A percentile compares a stretch with the other conserved stretches of the same genome.
phyloP scores from a whole-genome alignment of 2,113 vertebrate genomes.

The Mobula birostris region DNA sequence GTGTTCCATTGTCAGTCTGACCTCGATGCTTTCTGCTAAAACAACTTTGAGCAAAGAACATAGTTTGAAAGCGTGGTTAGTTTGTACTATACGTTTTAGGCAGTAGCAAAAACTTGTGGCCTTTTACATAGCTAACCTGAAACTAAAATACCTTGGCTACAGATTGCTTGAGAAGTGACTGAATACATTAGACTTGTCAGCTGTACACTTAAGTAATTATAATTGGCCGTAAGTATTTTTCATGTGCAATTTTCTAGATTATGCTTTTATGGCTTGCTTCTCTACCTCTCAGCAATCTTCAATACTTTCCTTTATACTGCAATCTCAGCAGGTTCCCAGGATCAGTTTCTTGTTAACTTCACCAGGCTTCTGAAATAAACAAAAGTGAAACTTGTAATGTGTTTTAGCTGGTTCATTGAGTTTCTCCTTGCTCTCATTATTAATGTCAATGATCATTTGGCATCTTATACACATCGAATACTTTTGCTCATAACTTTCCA shows the following conservation, averaged over 20 bases:
- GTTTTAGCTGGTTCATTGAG: background rate
- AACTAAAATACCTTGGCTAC: slow-evolving; percentile 5
- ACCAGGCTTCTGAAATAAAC: background rate
- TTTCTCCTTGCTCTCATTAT: background rate
- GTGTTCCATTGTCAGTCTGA: background rate
- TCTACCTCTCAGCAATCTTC: background rate
- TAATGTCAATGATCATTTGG: background rate
- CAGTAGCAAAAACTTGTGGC: background rate
- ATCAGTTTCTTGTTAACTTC: background rate
- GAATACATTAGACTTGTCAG: slow-evolving; percentile 19
- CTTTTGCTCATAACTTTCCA: background rate
- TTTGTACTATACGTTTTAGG: background rate
- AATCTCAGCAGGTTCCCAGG: background rate
- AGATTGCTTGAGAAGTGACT: slow-evolving; percentile 6
- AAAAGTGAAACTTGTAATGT: background rate
- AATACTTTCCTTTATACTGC: background rate
- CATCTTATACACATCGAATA: background rate
- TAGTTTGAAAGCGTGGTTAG: background rate
- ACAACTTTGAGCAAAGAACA: background rate
- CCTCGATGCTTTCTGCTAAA: background rate
- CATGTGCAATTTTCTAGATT: slow-evolving; percentile 19
- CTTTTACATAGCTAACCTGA: background rate
- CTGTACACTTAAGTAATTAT: slow-evolving; percentile 35
- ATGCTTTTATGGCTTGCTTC: slow-evolving; percentile 25
- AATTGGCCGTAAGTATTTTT: slow-evolving; percentile 29